Percentiles rank a stretch among this genome's conserved stretches.
These are phyloP conservation scores for Malacosoma neustria DNA, from an alignment of 2,888 invertebrate genomes.

Conservation along the genomic window DNA sequence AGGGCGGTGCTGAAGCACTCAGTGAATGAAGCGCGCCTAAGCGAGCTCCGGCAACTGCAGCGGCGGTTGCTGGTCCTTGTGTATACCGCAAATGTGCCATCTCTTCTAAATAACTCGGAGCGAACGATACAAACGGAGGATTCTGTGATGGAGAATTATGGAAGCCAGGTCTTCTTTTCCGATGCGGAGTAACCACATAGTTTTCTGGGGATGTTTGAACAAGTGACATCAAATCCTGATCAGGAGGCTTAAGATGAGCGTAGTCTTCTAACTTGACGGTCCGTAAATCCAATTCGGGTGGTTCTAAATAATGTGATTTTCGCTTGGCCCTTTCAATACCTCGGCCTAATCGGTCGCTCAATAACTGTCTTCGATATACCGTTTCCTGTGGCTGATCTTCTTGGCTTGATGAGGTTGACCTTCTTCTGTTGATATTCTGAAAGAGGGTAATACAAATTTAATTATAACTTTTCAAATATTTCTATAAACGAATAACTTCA, in stretches of 20 bases:
- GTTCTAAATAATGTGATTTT: conserved; percentile 78
- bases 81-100: conserved; percentile 78
- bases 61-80: conserved; percentile 74
- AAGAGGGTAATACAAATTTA: conserved; percentile 16
- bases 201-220: conserved; percentile 85
- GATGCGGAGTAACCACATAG: conserved; percentile 90
- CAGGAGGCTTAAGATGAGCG: conserved; percentile 79
- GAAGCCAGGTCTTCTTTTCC: conserved; percentile 90
- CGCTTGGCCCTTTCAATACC: conserved; percentile 77
- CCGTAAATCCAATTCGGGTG: conserved; percentile 80
- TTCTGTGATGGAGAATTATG: conserved; percentile 92
- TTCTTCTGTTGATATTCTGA: conserved; percentile 59
- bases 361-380: conserved; percentile 75
- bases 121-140: conserved; percentile 89
- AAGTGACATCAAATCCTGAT: conserved; percentile 80
- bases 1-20: conserved; percentile 85
- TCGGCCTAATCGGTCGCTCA: conserved; percentile 76
- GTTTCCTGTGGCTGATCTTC: conserved; percentile 69
- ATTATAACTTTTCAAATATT: not conserved
- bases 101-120: conserved; percentile 84
- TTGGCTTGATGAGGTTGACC: conserved; percentile 68
- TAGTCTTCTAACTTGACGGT: conserved; percentile 80
- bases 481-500: not conserved
- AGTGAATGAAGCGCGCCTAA: conserved; percentile 75
- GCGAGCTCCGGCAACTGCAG: conserved; percentile 69